phyloP scores from a whole-genome alignment of 2,797 vertebrate genomes.

The Linurgus olivaceus region DNA sequence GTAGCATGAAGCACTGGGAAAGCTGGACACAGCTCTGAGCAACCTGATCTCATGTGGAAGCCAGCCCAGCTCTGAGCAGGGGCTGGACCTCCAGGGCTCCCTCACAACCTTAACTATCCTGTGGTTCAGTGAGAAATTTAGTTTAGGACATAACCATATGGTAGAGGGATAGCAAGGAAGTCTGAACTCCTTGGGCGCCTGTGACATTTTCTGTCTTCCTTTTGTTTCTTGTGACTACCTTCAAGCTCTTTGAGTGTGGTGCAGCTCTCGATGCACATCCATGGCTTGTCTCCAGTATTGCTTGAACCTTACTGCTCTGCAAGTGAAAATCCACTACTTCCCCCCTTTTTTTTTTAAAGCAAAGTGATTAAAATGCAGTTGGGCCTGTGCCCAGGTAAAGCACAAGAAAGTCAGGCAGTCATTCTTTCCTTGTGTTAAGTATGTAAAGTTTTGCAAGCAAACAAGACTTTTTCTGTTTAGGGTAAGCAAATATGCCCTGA shows the following conservation, averaged over 20 bases:
- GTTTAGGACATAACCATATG: neutral
- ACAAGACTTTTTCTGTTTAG: constrained; percentile 9
- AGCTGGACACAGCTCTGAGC: neutral
- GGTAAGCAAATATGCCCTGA: constrained; percentile 21
- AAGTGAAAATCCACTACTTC: neutral
- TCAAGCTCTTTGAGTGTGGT: neutral
- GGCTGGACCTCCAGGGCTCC: neutral
- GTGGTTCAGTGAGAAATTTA: neutral
- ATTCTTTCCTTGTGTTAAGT: constrained; percentile 1
- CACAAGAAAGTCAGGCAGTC: neutral
- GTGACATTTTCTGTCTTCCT: neutral
- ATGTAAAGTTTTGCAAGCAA: neutral
- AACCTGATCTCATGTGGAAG: neutral
- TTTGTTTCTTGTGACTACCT: neutral
- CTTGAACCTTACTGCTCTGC: neutral
- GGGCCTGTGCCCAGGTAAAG: constrained; percentile 1
- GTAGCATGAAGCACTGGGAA: accelerated
- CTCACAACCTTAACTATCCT: neutral
- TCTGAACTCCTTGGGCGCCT: neutral
- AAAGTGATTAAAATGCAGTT: constrained; percentile 37
- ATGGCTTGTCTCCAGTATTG: neutral
- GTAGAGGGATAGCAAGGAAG: neutral
- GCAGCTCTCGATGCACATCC: neutral
- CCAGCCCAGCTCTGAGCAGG: neutral
- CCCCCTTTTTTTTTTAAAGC: neutral